Evolutionary conservation across 2,113 vertebrate genomes (phyloP).

Genomic region (Oenanthe melanoleuca): DNA sequence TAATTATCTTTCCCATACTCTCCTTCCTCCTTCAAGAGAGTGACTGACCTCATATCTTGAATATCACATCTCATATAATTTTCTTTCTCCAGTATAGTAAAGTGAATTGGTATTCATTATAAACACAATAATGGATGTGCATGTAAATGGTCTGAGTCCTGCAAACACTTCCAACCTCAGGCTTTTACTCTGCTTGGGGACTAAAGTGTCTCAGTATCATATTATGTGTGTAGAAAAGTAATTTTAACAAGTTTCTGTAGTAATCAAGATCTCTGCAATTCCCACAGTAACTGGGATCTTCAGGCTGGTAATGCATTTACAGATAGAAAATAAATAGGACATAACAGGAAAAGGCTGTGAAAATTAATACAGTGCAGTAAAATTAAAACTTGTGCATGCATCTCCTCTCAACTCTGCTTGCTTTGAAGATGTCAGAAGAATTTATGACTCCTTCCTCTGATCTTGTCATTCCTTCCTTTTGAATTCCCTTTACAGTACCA

Average conservation of each 20-base stretch:
- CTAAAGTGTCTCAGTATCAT: background rate
- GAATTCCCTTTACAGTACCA: background rate
- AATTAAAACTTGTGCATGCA: background rate
- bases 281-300: background rate
- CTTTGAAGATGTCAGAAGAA: slow-evolving; percentile 53
- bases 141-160: background rate
- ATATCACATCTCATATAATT: background rate
- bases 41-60: background rate
- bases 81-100: background rate
- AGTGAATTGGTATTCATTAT: background rate
- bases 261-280: background rate
- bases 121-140: background rate
- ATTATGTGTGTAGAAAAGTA: background rate
- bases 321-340: slow-evolving; percentile 46
- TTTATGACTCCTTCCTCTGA: slow-evolving; percentile 8
- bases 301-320: background rate
- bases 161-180: background rate
- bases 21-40: background rate
- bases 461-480: slow-evolving; percentile 21
- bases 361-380: slow-evolving; percentile 9
- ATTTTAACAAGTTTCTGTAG: background rate
- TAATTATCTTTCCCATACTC: background rate
- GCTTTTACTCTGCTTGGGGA: background rate
- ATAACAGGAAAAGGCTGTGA: background rate
- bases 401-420: background rate